Base-by-base conservation (phyloP, 1,140 invertebrate genomes). In the Geopemphigus sp. region DNA sequence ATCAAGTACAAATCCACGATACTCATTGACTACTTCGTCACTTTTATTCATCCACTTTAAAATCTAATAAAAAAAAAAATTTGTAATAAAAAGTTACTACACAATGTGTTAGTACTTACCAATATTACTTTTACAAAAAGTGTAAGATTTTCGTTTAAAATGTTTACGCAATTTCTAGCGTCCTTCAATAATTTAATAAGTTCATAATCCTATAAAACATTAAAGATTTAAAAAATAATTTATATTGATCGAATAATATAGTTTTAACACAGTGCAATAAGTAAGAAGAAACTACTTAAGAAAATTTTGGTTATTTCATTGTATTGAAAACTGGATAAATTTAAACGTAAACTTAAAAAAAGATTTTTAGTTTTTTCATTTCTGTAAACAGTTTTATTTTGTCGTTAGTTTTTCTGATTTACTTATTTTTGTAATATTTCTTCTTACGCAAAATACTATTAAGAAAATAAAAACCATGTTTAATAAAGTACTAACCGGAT, bases 1-100 rank as follows among this genome's bases (percentile, higher is more conserved):
- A 85, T 91, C 89, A 72, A 89, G 84, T 24, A 90, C 82, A 83
- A 92, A 91, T n/a, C n/a, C 17, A 82, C 89, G 87, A 83, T 89
- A 92, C 57, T 87, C 86, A 57, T 84, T 82, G 26, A 88, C 86
- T 24, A 87, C 86, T 81, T 87, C 85, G 22, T 82, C 26, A 63
- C 84, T 85, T 45, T 88, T 83, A 63, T 86, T 85, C 3, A 83
- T 85, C 90, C 90, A 91, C 82, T 87, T 85, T 85, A 68, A 24
- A 47, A 68, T 50, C 66, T 68, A 22, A 47, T 1, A 68, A 24
- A 91, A 83, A n/a, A 87, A 87, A 82, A 83, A 56, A 1, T 4
- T 39, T 4, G 14, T 47, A 47, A 39, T 17, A 17, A 50, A 24
- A 24, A 11, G 17, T 26, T 50, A 24, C 12, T 54, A 29, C 12